Evolutionary conservation across 2,797 vertebrate genomes (phyloP), one percentile per base, ranked within the genome.

Genomic region (Selene dorsalis): DNA sequence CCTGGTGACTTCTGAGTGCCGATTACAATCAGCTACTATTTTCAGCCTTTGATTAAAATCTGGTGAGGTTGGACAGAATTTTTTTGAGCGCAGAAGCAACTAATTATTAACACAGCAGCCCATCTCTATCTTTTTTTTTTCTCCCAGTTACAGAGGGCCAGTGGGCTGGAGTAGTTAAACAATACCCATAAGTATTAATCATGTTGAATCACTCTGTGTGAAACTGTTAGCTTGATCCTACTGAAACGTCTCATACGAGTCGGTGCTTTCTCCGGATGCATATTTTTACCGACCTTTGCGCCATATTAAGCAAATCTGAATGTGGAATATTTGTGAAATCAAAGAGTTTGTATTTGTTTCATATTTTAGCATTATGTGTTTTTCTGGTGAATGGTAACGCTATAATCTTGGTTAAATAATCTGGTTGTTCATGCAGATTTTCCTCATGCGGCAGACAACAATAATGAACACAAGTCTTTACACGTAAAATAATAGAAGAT

Each of bases 21-120:
- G 95, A 95, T 95, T 95, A 94, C 92, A 94, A 95, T 94, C 94
- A 94, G 93, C 89, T 92, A 92, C 94, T 94, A 92, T 94, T 94
- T 95, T 94, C 93, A 94, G 87, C 89, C 90, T 94, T 95, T 94
- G 93, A 95, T 95, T 95, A 94, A 95, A 94, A 94, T 94, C 94
- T 92, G 89, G 88, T 87, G 89, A 92, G 87, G 90, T 94, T 93
- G 88, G 92, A 93, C 94, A 89, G 88, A 92, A 79, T 89, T 82
- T 89, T 91, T 88, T 90, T 80, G 87, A 90, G 72, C 66, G 74
- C 88, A 88, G 92, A 93, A 91, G 89, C 89, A 92, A 90, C 91
- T 94, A 93, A 94, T 95, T 95, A 94, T 93, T 94, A 93, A 93
- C 90, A 93, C 89, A 32, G 73, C 71, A 87, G 88, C 84, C 83